Evolutionary conservation across 2,888 invertebrate genomes (phyloP), one percentile per base, ranked within the genome.

Genomic region (Lepidocyrtinus sp.): DNA sequence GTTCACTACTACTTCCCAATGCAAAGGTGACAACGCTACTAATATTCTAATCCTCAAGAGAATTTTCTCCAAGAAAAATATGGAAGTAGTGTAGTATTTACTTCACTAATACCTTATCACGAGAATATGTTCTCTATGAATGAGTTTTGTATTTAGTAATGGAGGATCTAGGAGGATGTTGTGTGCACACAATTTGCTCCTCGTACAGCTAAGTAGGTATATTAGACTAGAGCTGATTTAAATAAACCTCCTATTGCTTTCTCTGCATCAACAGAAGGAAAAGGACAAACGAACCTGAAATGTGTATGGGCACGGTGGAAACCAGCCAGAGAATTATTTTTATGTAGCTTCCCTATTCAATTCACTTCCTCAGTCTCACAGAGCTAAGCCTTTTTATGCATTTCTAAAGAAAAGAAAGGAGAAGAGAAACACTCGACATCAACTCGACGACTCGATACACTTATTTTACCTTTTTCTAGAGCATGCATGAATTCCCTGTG

Each of bases 381-480:
- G 36, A 36, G 36, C 36, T 36, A 9, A 9, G 12, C 12, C 12
- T 36, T 36, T 36, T 36, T 36, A 36, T 36, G 36, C 12, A 36
- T 36, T 36, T 36, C 36, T 36, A 12, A 36, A 36, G 36, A 36
- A 12, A 36, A 36, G 12, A 12, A 36, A 36, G 12, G 36, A 45
- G 19, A 61, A 62, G 45, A 50, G 24, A 45, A 74, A 74, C 26
- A 17, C 36, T 36, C 36, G 36, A 36, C 36, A n/a, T 26, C 5
- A 25, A 65, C 9, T 26, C 22, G 50, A 26, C 64, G 62, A 50
- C 64, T 71, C 46, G 71, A 77, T 77, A 77, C 77, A 77, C 77
- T 72, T 77, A 77, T 77, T 77, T 77, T 77, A 77, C 77, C 77
- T 77, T 77, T 36, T 45, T 27, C 26, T n/a, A n/a, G n/a, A 77